Percentiles rank a stretch among this genome's conserved stretches.
Evolutionary conservation across 2,888 invertebrate genomes (phyloP).

Genomic region (Acrobasis repandana): DNA sequence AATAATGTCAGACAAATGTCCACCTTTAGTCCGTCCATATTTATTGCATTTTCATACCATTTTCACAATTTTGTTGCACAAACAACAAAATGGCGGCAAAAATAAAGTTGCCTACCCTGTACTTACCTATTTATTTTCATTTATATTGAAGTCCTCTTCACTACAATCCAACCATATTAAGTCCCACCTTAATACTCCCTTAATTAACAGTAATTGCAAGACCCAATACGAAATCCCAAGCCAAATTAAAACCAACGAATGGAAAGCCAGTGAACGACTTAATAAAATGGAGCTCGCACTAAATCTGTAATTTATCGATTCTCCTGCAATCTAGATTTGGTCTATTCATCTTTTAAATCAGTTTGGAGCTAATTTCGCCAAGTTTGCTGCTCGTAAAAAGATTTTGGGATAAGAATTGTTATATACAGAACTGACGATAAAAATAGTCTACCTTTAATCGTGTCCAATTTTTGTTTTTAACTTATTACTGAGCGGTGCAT

Average conservation of each 20-base stretch:
- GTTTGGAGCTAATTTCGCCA: conserved; percentile 43
- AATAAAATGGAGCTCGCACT: conserved; percentile 38
- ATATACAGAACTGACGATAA: not conserved
- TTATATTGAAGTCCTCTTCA: not conserved
- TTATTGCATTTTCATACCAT: too few relatives aligned
- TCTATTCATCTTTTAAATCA: conserved; percentile 33
- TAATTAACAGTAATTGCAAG: conserved; percentile 13
- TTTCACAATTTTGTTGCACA: too few relatives aligned
- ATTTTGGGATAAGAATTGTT: not conserved
- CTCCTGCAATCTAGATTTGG: conserved; percentile 14
- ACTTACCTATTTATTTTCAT: too few relatives aligned
- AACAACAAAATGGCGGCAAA: too few relatives aligned
- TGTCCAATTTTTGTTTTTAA: too few relatives aligned
- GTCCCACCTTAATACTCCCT: conserved; percentile 23
- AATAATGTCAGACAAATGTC: too few relatives aligned
- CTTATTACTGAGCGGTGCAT: too few relatives aligned
- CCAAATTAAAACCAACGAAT: conserved; percentile 20
- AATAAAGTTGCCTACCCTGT: too few relatives aligned
- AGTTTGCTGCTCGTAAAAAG: conserved; percentile 29
- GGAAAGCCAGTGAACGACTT: conserved; percentile 25
- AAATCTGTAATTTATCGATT: conserved; percentile 44
- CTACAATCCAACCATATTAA: conserved; percentile 29
- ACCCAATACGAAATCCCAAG: conserved; percentile 23
- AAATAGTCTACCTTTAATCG: not conserved
- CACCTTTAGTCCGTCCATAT: too few relatives aligned